Evolutionary conservation across 2,888 invertebrate genomes (phyloP), one percentile per base, ranked within the genome.

Genomic region (Rhynchonema sp.): DNA sequence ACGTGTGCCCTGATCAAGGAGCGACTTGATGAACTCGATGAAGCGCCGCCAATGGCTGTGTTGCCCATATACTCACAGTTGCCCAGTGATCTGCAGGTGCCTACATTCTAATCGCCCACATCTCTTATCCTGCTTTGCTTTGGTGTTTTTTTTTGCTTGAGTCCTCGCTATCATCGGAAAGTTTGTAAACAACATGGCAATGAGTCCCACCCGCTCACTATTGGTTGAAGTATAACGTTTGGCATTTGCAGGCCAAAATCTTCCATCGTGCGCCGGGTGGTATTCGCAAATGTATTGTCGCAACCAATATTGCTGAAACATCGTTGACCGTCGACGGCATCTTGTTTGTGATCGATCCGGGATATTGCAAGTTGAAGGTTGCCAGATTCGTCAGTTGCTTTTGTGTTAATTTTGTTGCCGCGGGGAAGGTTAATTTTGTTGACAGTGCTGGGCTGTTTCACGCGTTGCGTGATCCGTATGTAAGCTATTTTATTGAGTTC

Each of bases 21-120:
- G 69, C 79, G 90, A 20, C 78, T 98, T 30, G 79, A 78, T 0
- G 91, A 92, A 75, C 82, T 98, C 62, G 96, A 96, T 70, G 86
- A 87, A 69, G 89, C 91, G 0, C 96, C 96, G 0, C 84, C 85
- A 9, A 78, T 99, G 30, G 87, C 90, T 0, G 88, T 99, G 63
- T 79, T 99, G 28, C 98, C 98, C 0, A 96, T 99, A 67, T 99
- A 98, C 76, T 99, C 98, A 0, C 96, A 98, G 73, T 78, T 99
- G 57, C 98, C 98, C 0, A 90, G 90, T 0, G 98, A 99, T 77
- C 78, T 98, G 56, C 71, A 71, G 54, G 54, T 54, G 76, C 94
- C 96, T 0, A 96, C 94, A 79, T 98, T 98, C 66, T 98, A 17
- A n/a, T n/a, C n/a, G n/a, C n/a, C n/a, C n/a, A n/a, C n/a, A n/a